phyloP scores from a whole-genome alignment of 1,140 invertebrate species.

The Mactra quadrangularis region DNA sequence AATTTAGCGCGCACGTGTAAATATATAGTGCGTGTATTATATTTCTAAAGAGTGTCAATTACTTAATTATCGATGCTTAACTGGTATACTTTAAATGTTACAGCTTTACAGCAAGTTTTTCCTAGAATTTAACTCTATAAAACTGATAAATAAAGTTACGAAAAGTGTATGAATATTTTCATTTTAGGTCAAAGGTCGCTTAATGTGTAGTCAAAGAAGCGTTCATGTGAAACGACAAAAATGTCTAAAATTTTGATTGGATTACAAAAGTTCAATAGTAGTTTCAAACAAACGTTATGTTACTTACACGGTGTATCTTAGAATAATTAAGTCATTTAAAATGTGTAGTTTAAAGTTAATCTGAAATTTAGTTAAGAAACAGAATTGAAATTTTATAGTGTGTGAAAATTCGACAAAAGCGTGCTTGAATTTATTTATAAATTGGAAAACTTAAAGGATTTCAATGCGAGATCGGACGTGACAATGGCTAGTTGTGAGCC shows the following conservation, averaged over 20 bases:
- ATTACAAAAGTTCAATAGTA: conserved; percentile 31
- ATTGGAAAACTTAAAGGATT: neutral
- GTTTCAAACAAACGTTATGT: neutral
- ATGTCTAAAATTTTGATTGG: conserved; percentile 30
- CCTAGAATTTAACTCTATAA: too few relatives aligned
- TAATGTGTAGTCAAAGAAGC: conserved; percentile 44
- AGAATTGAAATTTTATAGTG: neutral
- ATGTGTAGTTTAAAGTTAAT: neutral
- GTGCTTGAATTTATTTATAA: conserved; percentile 28
- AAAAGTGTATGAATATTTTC: conserved; percentile 11
- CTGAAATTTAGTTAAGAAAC: neutral
- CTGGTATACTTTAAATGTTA: too few relatives aligned
- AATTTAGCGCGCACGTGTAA: neutral
- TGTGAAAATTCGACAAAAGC: neutral
- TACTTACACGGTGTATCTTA: neutral
- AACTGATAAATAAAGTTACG: too few relatives aligned
- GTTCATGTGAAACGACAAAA: conserved; percentile 25
- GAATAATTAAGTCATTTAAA: neutral
- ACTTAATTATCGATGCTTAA: too few relatives aligned
- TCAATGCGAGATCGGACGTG: neutral
- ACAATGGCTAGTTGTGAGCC: conserved; percentile 46
- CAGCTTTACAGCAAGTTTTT: too few relatives aligned
- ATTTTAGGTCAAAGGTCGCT: conserved; percentile 28
- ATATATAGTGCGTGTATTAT: conserved; percentile 21
- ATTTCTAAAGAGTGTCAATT: neutral